phyloP scores from a whole-genome alignment of 2,113 vertebrate species.

The Probosciger aterrimus region DNA sequence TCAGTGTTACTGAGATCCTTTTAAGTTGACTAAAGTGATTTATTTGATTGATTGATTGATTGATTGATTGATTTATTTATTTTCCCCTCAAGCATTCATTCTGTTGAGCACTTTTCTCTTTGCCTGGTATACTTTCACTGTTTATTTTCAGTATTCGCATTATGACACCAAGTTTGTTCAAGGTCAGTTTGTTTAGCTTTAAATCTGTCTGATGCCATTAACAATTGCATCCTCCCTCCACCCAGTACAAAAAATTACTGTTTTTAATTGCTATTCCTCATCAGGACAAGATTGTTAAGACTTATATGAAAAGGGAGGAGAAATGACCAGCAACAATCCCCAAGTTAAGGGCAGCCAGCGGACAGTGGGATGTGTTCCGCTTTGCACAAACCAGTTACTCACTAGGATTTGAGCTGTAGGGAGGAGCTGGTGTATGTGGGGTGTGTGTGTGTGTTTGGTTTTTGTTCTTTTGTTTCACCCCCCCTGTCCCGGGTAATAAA shows the following conservation, averaged over 20 bases:
- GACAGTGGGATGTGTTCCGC: background rate
- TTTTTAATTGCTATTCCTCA: background rate
- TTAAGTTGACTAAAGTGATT: background rate
- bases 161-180: background rate
- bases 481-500: rapidly evolving
- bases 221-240: background rate
- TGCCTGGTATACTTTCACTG: background rate
- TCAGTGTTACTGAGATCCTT: background rate
- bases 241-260: background rate
- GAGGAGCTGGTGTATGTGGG: background rate
- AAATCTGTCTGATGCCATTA: background rate
- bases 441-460: rapidly evolving
- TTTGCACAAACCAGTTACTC: background rate
- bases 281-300: background rate
- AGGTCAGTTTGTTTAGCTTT: background rate
- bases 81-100: background rate
- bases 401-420: background rate
- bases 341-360: rapidly evolving
- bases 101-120: background rate
- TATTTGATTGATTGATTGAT: background rate
- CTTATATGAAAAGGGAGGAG: background rate
- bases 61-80: background rate
- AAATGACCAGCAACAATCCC: background rate
- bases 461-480: rapidly evolving
- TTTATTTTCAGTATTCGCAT: background rate